Conservation (phyloP, 2,797 vertebrate species). For the Artibeus lituratus region DNA sequence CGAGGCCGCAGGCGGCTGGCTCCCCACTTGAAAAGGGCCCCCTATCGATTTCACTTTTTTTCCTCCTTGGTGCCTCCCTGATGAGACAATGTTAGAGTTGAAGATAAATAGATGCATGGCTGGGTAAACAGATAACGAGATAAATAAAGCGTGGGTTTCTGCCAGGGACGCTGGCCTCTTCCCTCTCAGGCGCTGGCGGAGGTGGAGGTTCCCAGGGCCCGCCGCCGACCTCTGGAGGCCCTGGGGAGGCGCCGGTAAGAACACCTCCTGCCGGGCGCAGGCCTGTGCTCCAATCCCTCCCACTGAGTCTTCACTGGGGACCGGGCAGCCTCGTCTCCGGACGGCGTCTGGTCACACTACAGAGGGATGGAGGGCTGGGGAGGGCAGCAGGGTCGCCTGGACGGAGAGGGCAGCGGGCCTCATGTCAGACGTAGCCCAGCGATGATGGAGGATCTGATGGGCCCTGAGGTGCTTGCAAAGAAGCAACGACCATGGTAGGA, state of each 20-base stretch:
- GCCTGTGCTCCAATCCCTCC: not conserved
- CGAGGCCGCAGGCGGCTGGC: constrained; percentile 75
- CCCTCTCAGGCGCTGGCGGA: not conserved
- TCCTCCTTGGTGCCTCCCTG: constrained; percentile 71
- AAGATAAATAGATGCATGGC: constrained; percentile 51
- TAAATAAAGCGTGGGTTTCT: not conserved
- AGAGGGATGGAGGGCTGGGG: not conserved
- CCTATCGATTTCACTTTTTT: constrained; percentile 81
- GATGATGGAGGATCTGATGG: not conserved
- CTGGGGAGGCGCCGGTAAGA: not conserved
- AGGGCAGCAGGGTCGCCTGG: accelerated
- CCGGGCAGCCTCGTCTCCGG: not conserved
- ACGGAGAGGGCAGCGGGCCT: not conserved
- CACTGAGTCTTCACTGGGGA: accelerated
- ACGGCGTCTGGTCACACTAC: not conserved
- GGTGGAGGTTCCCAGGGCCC: not conserved
- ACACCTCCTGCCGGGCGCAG: accelerated
- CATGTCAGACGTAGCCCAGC: not conserved
- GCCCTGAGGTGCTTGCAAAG: not conserved
- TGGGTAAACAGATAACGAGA: not conserved
- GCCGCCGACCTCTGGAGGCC: accelerated
- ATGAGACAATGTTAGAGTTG: constrained; percentile 76
- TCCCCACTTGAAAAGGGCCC: constrained; percentile 75
- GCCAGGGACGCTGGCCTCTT: constrained; percentile 54
- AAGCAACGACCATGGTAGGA: accelerated